Conservation (phyloP, 2,113 vertebrate genomes). For the Pluvianellus socialis region DNA sequence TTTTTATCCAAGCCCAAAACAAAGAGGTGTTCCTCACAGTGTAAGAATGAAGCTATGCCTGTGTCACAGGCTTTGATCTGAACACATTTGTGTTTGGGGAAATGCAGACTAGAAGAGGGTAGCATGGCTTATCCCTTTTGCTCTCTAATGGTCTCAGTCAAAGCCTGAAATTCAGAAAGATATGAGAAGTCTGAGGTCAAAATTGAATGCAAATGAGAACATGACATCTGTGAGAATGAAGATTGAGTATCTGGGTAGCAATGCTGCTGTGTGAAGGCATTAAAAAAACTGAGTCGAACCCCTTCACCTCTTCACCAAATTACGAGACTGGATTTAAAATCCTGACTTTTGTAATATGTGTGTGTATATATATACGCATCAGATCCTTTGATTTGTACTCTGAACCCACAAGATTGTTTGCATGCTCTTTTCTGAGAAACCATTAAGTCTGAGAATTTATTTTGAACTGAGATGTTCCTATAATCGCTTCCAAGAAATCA, state of each 20-base stretch:
- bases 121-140: not conserved
- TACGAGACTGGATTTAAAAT: not conserved
- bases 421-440: not conserved
- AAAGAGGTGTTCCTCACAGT: not conserved
- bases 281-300: not conserved
- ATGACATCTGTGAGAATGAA: not conserved
- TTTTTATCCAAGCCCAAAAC: not conserved
- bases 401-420: not conserved
- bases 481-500: conserved; percentile 1
- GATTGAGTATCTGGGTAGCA: not conserved
- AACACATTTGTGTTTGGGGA: not conserved
- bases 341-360: not conserved
- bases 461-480: not conserved
- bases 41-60: not conserved
- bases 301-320: not conserved
- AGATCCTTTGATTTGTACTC: not conserved
- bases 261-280: not conserved
- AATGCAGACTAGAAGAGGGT: not conserved
- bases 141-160: not conserved
- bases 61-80: not conserved
- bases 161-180: not conserved
- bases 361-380: not conserved
- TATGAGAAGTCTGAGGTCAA: not conserved
- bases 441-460: not conserved
- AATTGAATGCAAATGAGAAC: conserved; percentile 9